phyloP scores from a whole-genome alignment of 2,797 vertebrate genomes.

The Micromesistius poutassou region DNA sequence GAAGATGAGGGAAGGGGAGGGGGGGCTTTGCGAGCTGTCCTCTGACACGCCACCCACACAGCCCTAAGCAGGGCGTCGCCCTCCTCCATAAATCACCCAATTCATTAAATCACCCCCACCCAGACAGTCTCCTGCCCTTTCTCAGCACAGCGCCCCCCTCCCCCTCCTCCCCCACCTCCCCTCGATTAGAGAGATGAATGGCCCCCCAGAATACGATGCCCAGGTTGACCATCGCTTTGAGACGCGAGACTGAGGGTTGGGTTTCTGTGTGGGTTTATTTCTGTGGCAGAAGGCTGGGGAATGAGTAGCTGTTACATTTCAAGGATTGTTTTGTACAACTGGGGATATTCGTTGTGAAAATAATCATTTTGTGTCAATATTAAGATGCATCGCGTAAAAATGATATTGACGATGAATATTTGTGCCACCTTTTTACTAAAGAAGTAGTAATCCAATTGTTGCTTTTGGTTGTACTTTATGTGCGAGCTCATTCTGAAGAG shows the following conservation, averaged over 20 bases:
- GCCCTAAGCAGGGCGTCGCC: slow-evolving; percentile 52
- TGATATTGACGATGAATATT: not conserved
- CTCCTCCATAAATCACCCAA: slow-evolving; percentile 61
- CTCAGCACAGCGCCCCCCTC: slow-evolving; percentile 55
- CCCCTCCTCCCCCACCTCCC: slow-evolving; percentile 48
- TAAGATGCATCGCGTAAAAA: not conserved
- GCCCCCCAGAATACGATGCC: slow-evolving; percentile 33
- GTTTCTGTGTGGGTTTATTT: slow-evolving; percentile 23
- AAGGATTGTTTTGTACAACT: not conserved
- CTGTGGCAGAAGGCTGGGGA: slow-evolving; percentile 18
- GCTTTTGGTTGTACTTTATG: not conserved
- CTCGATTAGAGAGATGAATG: slow-evolving; percentile 67
- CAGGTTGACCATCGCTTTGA: slow-evolving; percentile 51
- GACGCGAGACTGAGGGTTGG: slow-evolving; percentile 49
- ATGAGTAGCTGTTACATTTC: not conserved
- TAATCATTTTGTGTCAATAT: not conserved
- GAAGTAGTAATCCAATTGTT: not conserved
- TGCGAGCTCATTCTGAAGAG: not conserved
- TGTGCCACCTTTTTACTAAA: not conserved
- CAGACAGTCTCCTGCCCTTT: slow-evolving; percentile 66
- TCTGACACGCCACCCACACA: slow-evolving; percentile 62
- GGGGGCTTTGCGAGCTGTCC: slow-evolving; percentile 59
- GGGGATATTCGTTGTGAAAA: not conserved
- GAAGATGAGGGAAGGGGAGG: slow-evolving; percentile 33
- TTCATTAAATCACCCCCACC: slow-evolving; percentile 59